Conservation (phyloP, 2,797 vertebrate species). For the Vespertilio murinus region DNA sequence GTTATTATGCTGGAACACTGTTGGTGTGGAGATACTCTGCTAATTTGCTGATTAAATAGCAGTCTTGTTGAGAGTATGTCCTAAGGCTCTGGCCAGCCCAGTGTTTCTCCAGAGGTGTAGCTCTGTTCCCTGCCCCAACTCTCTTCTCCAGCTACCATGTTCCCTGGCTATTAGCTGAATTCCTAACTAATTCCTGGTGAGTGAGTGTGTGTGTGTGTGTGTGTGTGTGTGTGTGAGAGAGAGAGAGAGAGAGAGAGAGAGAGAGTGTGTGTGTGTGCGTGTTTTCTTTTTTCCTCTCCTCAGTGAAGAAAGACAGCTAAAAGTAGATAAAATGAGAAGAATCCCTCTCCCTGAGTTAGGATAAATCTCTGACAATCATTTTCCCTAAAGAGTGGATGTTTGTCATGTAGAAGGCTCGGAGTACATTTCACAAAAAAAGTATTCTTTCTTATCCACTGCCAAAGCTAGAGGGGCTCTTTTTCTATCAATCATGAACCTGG, state of each 20-base stretch:
- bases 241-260: too few species aligned
- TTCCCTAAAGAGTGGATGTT: not conserved
- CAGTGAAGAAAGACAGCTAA: not conserved
- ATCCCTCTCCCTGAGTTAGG: not conserved
- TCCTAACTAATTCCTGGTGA: not conserved
- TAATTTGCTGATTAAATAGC: not conserved
- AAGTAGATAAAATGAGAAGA: not conserved
- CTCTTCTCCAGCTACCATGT: not conserved
- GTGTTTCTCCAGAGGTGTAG: not conserved
- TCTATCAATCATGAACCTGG: not conserved
- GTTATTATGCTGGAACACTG: not conserved
- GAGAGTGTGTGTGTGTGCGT: not conserved
- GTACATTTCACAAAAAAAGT: not conserved
- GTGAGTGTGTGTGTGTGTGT: not conserved
- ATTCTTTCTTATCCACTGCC: not conserved
- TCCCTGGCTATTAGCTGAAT: not conserved
- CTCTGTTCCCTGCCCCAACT: not conserved
- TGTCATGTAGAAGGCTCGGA: not conserved
- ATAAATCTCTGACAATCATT: not conserved
- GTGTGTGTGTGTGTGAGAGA: not conserved
- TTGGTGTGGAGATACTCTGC: not conserved
- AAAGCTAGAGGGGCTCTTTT: not conserved
- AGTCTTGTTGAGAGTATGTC: not conserved
- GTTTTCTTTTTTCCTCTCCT: not conserved
- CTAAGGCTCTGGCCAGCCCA: not conserved